These are phyloP conservation scores for Periophthalmus magnuspinnatus DNA, from an alignment of 2,797 vertebrate genomes.

Conservation along the genomic window DNA sequence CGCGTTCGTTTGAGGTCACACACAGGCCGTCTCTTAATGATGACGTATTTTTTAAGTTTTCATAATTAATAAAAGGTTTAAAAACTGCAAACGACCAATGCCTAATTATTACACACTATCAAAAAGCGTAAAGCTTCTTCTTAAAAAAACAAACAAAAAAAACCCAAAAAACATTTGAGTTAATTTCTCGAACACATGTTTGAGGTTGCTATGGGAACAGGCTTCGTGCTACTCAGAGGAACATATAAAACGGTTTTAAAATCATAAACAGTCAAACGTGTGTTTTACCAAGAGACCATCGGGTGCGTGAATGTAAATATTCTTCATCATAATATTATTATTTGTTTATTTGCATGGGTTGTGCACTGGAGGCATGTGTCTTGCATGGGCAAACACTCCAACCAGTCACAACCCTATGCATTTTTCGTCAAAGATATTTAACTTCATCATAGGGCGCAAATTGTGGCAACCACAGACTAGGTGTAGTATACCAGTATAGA, in stretches of 20 bases:
- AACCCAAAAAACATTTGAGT: neutral
- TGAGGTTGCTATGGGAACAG: conserved; percentile 7
- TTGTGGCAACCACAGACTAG: neutral
- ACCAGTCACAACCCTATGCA: too few species aligned
- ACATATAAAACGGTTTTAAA: neutral
- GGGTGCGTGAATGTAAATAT: neutral
- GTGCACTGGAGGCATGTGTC: too few species aligned
- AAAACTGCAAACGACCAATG: neutral
- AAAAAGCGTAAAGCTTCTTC: too few species aligned
- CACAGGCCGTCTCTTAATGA: neutral
- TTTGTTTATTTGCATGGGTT: too few species aligned
- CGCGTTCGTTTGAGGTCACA: neutral
- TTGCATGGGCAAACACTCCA: too few species aligned
- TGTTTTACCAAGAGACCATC: neutral
- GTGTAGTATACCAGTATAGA: neutral
- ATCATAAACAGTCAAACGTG: neutral
- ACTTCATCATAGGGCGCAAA: too few species aligned
- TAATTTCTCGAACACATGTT: neutral
- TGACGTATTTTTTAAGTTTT: neutral
- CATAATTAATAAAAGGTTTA: neutral
- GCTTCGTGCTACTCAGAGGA: neutral
- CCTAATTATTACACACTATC: neutral
- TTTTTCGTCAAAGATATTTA: too few species aligned
- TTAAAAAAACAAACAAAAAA: too few species aligned
- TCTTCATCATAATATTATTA: too few species aligned